Evolutionary conservation across 2,797 vertebrate genomes (phyloP).

Genomic region (Harpagifer antarcticus): DNA sequence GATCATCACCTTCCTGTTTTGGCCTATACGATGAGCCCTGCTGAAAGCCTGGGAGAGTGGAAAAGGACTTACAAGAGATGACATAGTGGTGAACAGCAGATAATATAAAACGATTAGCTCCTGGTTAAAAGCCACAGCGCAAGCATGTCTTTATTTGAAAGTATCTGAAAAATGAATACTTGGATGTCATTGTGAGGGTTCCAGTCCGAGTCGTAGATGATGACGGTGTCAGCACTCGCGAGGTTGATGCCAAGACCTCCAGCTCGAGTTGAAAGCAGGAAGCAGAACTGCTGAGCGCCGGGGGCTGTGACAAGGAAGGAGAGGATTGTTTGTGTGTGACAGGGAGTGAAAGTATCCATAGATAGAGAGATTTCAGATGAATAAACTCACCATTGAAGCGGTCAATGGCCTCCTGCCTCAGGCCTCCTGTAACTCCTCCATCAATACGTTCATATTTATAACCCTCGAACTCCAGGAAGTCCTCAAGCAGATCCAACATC

Average conservation of each 20-base stretch:
- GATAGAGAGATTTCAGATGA: slow-evolving; percentile 1
- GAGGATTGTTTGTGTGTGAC: slow-evolving; percentile 12
- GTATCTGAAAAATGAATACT: slow-evolving; percentile 73
- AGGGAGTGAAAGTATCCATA: background rate
- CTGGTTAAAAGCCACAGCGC: background rate
- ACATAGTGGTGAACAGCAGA: background rate
- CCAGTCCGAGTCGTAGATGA: slow-evolving; percentile 99
- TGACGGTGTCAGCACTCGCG: slow-evolving; percentile 95
- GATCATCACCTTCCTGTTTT: slow-evolving; percentile 99
- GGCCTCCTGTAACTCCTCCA: slow-evolving; percentile 93
- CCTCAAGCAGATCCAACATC: slow-evolving; percentile 98
- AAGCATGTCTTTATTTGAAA: background rate
- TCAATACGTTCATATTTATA: slow-evolving; percentile 99
- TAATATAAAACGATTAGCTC: background rate
- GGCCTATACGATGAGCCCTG: slow-evolving; percentile 96
- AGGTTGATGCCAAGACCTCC: slow-evolving; percentile 97
- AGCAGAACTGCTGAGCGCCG: slow-evolving; percentile 98
- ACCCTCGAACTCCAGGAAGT: slow-evolving; percentile 96
- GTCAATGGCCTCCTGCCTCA: slow-evolving; percentile 98
- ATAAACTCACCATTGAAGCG: slow-evolving; percentile 93
- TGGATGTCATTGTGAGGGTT: slow-evolving; percentile 99
- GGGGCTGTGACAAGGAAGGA: slow-evolving; percentile 85
- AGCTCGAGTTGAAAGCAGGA: slow-evolving; percentile 94
- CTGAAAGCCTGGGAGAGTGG: slow-evolving; percentile 91
- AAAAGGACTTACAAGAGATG: background rate